These are phyloP conservation scores for Antheraea assamensis DNA, from an alignment of 2,888 invertebrate species.

Conservation along the genomic window DNA sequence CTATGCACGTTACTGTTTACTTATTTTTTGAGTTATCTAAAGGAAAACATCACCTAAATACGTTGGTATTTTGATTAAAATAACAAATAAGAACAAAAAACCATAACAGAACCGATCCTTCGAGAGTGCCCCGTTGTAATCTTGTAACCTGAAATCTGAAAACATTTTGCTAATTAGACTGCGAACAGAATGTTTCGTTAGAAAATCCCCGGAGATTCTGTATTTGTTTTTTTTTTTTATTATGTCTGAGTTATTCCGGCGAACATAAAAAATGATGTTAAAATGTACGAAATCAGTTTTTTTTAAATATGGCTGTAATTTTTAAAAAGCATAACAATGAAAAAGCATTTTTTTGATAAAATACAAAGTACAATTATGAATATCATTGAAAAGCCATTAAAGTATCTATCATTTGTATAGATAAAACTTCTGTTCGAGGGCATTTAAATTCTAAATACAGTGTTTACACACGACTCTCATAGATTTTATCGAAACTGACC, in stretches of 20 bases:
- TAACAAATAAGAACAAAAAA: conserved; percentile 58
- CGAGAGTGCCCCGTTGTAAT: conserved; percentile 65
- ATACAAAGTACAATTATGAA: neutral
- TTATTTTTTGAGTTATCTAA: conserved; percentile 32
- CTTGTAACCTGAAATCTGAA: conserved; percentile 80
- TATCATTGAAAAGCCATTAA: conserved; percentile 9
- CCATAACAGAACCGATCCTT: conserved; percentile 48
- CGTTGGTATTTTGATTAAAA: conserved; percentile 47
- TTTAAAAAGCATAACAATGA: neutral
- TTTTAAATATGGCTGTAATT: neutral
- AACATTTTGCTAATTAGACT: conserved; percentile 56
- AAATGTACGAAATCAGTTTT: neutral
- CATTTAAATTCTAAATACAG: conserved; percentile 13
- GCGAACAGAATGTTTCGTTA: conserved; percentile 30
- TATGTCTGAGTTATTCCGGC: neutral
- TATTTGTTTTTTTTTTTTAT: conserved; percentile 17
- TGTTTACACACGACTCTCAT: conserved; percentile 5
- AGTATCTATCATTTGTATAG: conserved; percentile 28
- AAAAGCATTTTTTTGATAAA: neutral
- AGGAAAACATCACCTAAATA: conserved; percentile 40
- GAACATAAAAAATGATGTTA: neutral
- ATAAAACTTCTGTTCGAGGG: conserved; percentile 29
- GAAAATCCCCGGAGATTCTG: conserved; percentile 21
- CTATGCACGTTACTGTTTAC: conserved; percentile 38
- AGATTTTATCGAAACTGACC: conserved; percentile 15